phyloP scores from a whole-genome alignment of 2,113 vertebrate species.

The Dascyllus trimaculatus region DNA sequence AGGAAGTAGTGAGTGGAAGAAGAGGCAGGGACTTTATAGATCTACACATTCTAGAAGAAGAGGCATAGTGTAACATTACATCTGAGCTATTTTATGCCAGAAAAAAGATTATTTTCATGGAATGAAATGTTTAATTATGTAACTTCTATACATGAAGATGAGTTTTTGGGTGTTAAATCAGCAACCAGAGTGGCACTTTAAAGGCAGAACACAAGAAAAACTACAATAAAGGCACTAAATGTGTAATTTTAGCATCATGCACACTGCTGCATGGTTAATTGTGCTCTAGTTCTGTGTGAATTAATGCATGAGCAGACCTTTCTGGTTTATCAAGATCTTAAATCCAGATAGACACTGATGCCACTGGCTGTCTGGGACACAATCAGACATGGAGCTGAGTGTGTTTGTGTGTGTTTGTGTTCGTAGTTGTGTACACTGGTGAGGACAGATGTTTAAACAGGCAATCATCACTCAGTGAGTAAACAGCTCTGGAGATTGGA shows the following conservation, averaged over 20 bases:
- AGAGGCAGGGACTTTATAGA: too few relatives aligned
- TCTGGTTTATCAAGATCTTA: slow-evolving; percentile 1
- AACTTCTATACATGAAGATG: too few relatives aligned
- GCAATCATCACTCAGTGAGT: slow-evolving; percentile 72
- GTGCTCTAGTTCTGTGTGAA: background rate
- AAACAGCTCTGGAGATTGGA: slow-evolving; percentile 63
- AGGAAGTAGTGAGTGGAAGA: too few relatives aligned
- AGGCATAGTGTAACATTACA: too few relatives aligned
- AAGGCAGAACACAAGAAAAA: too few relatives aligned
- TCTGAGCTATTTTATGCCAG: too few relatives aligned
- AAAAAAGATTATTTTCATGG: too few relatives aligned
- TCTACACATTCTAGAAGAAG: too few relatives aligned
- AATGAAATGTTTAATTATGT: too few relatives aligned
- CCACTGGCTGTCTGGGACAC: slow-evolving; percentile 19
- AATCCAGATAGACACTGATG: slow-evolving; percentile 10
- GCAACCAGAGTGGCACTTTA: too few relatives aligned
- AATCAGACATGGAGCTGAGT: slow-evolving; percentile 16
- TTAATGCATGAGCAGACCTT: background rate
- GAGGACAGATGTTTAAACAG: slow-evolving; percentile 70
- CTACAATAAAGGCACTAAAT: background rate
- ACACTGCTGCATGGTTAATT: background rate
- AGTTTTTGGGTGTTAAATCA: too few relatives aligned
- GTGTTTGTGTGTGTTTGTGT: background rate
- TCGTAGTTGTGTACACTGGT: slow-evolving; percentile 35
- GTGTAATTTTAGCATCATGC: background rate